Evolutionary conservation across 1,140 invertebrate species (phyloP), one percentile per base, ranked within the genome.

Genomic region (Lamellibrachia luymesi): DNA sequence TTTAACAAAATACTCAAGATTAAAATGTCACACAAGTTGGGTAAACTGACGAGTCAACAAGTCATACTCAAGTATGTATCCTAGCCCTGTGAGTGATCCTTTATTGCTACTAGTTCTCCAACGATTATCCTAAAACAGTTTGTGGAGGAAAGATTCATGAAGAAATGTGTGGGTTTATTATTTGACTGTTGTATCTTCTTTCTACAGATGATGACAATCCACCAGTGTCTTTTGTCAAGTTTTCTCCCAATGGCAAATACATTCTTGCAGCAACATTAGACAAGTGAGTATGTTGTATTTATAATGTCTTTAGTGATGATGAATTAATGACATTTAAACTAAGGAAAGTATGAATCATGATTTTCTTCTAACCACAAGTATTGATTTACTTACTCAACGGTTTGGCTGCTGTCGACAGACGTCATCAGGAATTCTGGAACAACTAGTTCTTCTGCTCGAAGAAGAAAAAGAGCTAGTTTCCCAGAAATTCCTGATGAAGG

Each of bases 161-260:
- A 80, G 91, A 50, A 91, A 91, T 27, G 91, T 91, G 25, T 91
- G 91, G 64, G 13, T 17, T 80, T 10, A 17, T 80, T 17, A 22
- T 10, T 17, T 80, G 64, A 80, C 64, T 22, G 64, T 2, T 80
- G 64, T 80, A 22, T 80, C 17, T 80, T 80, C 90, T 56, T 92
- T 90, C 94, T 95, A 89, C 94, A 97, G 98, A 99, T 96, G 97
- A 97, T 95, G 99, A 99, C 95, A 99, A 99, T 97, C 99, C 99
- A 22, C 99, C 99, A 22, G 99, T 99, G 38, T 99, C 99, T 10
- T 99, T 99, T 97, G 99, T 99, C 0, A 99, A 99, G 96, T 99
- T 99, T 97, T 99, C 99, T 90, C 99, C 99, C 0, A 99, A 99
- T 96, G 99, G 99, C 94, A 99, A 99, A 97, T 99, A 99, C 95